Base-by-base conservation (phyloP, 2,113 vertebrate genomes). In the Aldabrachelys gigantea region DNA sequence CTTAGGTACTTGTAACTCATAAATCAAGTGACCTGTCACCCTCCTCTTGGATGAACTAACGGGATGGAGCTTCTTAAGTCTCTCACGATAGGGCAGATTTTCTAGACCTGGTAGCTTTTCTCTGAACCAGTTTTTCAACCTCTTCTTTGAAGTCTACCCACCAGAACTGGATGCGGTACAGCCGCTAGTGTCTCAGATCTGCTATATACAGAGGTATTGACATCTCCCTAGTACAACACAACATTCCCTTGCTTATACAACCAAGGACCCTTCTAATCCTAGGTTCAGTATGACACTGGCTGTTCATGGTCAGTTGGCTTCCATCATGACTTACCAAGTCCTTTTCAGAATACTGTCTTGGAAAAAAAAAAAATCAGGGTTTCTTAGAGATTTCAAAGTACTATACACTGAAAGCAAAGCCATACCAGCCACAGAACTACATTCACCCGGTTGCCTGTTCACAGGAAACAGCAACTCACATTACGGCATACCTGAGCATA, bases 221-320 rank as follows among this genome's bases (percentile, higher is more conserved):
- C 19, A 8, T 9, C 65, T 10, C n/a, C 5, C 65, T 38, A 22
- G 65, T 38, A 9, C n/a, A 38, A 22, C 19, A 38, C 17, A 72
- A 19, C 7, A 9, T 11, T 72, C 9, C 35, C 17, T 38, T 72
- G 35, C n/a, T 72, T 38, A 72, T 72, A 38, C n/a, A 22, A 9
- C n/a, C 35, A 38, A 38, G 8, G 65, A 38, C 8, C 4, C n/a
- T 5, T 4, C 19, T 31, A 1, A 6, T n/a, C 7, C 31, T 21
- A 38, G 19, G 19, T 72, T 38, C n/a, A 72, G n/a, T 19, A 38
- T 72, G 4, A 17, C 65, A 5, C 9, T 5, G 65, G 19, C 35
- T 10, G 17, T 38, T 72, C 65, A 38, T 22, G 17, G 2, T 38
- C n/a, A 5, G 8, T 35, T 72, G 65, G 35, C n/a, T 22, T 38